Evolutionary conservation across 2,113 vertebrate genomes (phyloP).

Genomic region (Leucopsar rothschildi): DNA sequence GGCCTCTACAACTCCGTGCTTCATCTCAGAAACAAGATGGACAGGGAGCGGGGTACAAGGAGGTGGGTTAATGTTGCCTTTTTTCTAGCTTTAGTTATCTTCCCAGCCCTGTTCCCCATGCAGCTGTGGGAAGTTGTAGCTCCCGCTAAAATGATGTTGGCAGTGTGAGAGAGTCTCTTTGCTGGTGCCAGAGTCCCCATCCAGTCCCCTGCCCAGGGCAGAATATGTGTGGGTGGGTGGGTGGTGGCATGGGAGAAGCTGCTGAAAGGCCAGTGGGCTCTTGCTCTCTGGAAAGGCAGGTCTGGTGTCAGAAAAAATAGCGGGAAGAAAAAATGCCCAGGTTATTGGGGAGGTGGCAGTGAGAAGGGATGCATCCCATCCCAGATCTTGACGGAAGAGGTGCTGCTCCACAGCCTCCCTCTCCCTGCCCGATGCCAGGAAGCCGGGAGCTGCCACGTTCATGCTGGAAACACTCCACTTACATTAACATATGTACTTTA

Average conservation of each 20-base stretch:
- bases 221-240: neutral
- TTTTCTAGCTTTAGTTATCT: neutral
- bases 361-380: neutral
- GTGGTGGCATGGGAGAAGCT: neutral
- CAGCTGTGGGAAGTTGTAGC: neutral
- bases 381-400: neutral
- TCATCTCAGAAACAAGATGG: neutral
- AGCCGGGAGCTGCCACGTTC: neutral
- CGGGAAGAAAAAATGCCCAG: neutral
- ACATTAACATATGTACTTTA: neutral
- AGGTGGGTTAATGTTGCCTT: neutral
- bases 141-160: neutral
- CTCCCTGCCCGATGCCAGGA: neutral
- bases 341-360: neutral
- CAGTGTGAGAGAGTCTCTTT: neutral
- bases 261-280: neutral
- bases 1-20: neutral
- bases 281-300: neutral
- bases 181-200: constrained; percentile 18
- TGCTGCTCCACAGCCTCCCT: neutral
- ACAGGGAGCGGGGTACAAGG: neutral
- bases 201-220: neutral
- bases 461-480: constrained; percentile 45
- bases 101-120: neutral
- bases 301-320: neutral